phyloP scores from a whole-genome alignment of 2,113 vertebrate genomes.

The Hemiprocne comata region DNA sequence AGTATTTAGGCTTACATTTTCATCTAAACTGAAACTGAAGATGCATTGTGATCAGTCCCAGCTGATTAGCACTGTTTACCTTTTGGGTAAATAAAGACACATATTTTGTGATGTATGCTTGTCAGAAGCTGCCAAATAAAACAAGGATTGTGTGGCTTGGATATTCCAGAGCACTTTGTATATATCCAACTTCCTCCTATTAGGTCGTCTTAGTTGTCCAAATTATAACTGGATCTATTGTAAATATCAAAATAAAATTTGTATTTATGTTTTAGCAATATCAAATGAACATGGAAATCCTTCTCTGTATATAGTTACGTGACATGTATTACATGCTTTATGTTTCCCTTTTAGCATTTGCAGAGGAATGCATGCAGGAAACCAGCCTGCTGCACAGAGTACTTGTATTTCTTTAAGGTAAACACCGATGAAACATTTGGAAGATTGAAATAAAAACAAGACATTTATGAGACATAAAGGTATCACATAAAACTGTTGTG shows the following conservation, averaged over 20 bases:
- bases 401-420: constrained; percentile 60
- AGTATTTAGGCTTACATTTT: constrained; percentile 19
- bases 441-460: constrained; percentile 68
- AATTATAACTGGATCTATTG: not conserved
- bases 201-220: not conserved
- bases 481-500: constrained; percentile 69
- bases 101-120: constrained; percentile 12
- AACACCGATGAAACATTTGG: constrained; percentile 56
- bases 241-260: constrained; percentile 51
- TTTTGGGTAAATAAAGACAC: constrained; percentile 53
- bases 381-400: not conserved
- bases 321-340: not conserved
- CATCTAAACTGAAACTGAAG: constrained; percentile 48
- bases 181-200: not conserved
- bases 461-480: constrained; percentile 69
- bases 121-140: constrained; percentile 54
- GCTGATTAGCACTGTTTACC: constrained; percentile 38
- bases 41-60: constrained; percentile 29
- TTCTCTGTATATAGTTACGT: constrained; percentile 26
- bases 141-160: constrained; percentile 33
- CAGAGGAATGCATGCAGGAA: constrained; percentile 35
- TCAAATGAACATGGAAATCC: not conserved
- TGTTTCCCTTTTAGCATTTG: not conserved
- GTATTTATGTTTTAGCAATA: constrained; percentile 33
- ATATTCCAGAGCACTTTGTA: constrained; percentile 8